phyloP scores from a whole-genome alignment of 30 jellyfish, hydroid and myxozoan species.

The Aurelia sp. region DNA sequence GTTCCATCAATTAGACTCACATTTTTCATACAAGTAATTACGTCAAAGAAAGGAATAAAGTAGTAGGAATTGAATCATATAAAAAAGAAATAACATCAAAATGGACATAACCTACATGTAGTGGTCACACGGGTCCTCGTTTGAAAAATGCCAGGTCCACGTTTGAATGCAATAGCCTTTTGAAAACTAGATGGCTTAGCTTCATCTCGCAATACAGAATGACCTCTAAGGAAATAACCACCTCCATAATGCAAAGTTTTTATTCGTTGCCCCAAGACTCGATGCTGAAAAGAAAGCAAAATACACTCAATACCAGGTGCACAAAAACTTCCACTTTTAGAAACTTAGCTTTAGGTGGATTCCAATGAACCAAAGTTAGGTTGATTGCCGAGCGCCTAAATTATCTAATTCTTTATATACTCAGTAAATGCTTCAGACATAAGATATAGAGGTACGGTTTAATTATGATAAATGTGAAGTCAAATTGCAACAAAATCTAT shows the following conservation, averaged over 20 bases:
- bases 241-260: constrained; percentile 19
- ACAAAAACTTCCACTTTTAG: too few relatives aligned
- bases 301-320: background rate
- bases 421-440: too few relatives aligned
- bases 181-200: background rate
- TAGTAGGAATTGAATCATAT: background rate
- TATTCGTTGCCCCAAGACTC: background rate
- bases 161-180: background rate
- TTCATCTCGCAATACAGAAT: background rate
- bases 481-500: too few relatives aligned
- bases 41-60: too few relatives aligned
- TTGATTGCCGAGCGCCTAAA: too few relatives aligned
- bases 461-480: too few relatives aligned
- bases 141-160: constrained; percentile 33
- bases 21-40: too few relatives aligned
- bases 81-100: background rate
- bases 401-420: too few relatives aligned
- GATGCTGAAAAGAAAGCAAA: background rate
- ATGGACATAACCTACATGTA: background rate
- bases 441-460: too few relatives aligned
- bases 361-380: too few relatives aligned
- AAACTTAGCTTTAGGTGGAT: too few relatives aligned
- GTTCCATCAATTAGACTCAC: too few relatives aligned
- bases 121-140: background rate
- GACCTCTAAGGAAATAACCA: background rate